These are phyloP conservation scores for Petrocephalus schoutedeni DNA, from an alignment of 2,797 vertebrate genomes.

Conservation along the genomic window DNA sequence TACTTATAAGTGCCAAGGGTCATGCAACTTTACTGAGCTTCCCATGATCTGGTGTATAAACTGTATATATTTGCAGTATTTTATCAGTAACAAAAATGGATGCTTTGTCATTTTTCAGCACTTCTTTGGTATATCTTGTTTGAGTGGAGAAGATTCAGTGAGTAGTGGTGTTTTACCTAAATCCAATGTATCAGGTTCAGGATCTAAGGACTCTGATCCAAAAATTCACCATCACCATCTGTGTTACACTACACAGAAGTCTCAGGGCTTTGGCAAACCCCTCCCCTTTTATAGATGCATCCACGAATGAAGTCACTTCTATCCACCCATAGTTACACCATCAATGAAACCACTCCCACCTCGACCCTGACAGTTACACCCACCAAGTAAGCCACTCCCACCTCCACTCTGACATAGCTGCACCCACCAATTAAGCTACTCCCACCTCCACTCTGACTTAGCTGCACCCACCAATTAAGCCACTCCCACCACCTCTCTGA, in stretches of 20 bases:
- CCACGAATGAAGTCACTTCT: neutral
- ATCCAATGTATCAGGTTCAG: neutral
- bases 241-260: neutral
- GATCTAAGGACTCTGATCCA: neutral
- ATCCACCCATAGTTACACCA: neutral
- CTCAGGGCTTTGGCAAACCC: neutral
- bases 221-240: neutral
- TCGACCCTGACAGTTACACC: neutral
- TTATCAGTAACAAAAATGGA: conserved; percentile 64
- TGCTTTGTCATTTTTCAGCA: conserved; percentile 45
- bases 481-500: too few relatives aligned
- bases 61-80: conserved; percentile 67
- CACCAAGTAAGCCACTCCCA: neutral
- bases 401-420: neutral
- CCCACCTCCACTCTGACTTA: neutral
- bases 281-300: neutral
- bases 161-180: neutral
- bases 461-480: neutral
- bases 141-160: neutral
- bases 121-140: neutral
- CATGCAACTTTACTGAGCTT: conserved; percentile 48
- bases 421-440: neutral
- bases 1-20: conserved; percentile 37
- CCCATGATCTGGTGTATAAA: conserved; percentile 65
- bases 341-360: neutral